Base-by-base conservation (phyloP, 2,113 vertebrate genomes). In the Mohoua ochrocephala region DNA sequence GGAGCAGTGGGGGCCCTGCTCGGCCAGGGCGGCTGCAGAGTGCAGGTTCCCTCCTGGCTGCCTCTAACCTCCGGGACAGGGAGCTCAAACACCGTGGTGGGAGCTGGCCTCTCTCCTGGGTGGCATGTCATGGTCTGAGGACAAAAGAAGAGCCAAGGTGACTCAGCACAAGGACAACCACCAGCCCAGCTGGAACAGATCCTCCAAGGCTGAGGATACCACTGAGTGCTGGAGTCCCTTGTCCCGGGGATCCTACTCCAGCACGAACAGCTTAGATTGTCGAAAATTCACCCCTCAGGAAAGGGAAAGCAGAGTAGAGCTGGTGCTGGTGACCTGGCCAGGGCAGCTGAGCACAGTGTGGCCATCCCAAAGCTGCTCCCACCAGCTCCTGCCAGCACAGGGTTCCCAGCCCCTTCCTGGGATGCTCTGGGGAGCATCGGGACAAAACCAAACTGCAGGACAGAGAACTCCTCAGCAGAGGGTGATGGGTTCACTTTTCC, bases 91-190 rank as follows among this genome's bases (percentile, higher is more conserved):
- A 18, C 15, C 0, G 0, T 11, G 10, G 7, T 37, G 39, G 17
- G 47, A 89, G 27, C 57, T 77, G 54, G 26, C 10, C 5, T 53
- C 31, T 49, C 28, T 88, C 56, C 56, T 50, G 37, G 13, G 39
- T 1, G 0, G 18, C 35, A 26, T 1, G 0, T 9, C 1, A 0
- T 1, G 16, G n/a, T 21, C 57, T 91, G 44, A 44, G 84, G n/a
- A 21, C 33, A 37, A 30, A 24, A 39, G 52, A 53, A 56, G 35
- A 53, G n/a, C 53, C 2, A 8, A 56, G 49, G 41, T 42, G 37
- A 44, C 47, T 50, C 22, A 59, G 17, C 1, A 9, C 57, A 68
- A 68, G 53, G 74, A 52, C 65, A 96, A 13, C 53, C 45, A 26
- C 19, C 35, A 27, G 16, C 56, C 33, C 15, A 33, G 79, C 83